These are phyloP conservation scores for Onychomys torridus DNA, from an alignment of 2,797 vertebrate genomes.

Conservation along the genomic window DNA sequence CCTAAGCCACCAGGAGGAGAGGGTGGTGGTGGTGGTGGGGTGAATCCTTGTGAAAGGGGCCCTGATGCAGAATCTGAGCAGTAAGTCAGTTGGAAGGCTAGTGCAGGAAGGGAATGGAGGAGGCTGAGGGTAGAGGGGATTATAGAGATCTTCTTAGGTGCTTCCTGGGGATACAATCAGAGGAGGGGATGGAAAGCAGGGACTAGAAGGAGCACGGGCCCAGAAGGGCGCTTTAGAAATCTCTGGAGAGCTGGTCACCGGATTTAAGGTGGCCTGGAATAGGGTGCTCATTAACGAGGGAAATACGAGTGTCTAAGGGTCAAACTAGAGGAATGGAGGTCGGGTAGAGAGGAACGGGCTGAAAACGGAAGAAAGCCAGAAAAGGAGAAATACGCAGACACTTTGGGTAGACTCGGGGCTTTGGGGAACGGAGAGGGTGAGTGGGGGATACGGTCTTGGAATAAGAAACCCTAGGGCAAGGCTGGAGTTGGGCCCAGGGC, in stretches of 20 bases:
- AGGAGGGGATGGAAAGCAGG: neutral
- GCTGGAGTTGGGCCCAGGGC: neutral
- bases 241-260: neutral
- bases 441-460: neutral
- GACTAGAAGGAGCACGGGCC: neutral
- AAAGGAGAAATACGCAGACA: too few species aligned
- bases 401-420: neutral
- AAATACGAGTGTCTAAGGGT: neutral
- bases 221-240: neutral
- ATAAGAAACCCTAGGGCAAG: neutral
- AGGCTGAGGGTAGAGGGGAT: neutral
- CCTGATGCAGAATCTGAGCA: neutral
- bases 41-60: neutral
- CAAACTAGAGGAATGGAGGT: neutral
- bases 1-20: slow-evolving; percentile 47
- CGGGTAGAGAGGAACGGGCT: neutral
- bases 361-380: neutral
- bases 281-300: neutral
- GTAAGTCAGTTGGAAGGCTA: neutral
- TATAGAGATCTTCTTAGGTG: neutral
- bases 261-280: neutral
- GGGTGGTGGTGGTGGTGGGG: neutral
- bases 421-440: rapidly evolving
- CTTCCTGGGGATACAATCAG: neutral
- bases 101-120: neutral